phyloP scores from a whole-genome alignment of 2,113 vertebrate genomes.

The Elanus axillaris region DNA sequence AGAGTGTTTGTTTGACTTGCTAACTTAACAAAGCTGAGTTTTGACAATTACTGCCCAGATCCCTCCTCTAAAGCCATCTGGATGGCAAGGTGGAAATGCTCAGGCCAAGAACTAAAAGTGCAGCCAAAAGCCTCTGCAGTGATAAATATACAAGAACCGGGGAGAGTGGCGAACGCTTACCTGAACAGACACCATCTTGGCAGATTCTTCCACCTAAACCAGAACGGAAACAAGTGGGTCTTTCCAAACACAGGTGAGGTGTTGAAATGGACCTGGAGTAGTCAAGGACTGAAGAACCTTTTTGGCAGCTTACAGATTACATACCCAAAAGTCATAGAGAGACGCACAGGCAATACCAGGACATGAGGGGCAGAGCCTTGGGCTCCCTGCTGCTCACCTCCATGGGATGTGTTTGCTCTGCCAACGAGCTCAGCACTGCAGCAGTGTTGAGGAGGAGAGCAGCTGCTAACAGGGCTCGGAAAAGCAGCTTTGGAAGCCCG shows the following conservation, averaged over 20 bases:
- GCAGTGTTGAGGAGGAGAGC: background rate
- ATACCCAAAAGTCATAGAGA: background rate
- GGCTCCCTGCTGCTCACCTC: background rate
- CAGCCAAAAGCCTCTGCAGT: background rate
- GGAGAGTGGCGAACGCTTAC: rapidly evolving
- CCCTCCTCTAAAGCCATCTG: background rate
- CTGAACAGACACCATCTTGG: rapidly evolving
- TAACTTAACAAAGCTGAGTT: background rate
- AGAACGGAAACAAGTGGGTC: rapidly evolving
- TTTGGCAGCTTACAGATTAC: background rate
- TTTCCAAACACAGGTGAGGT: no score
- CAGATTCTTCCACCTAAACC: background rate
- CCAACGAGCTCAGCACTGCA: background rate
- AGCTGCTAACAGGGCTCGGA: background rate
- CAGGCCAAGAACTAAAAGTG: background rate
- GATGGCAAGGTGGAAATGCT: background rate
- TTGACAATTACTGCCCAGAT: background rate
- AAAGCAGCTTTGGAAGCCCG: background rate
- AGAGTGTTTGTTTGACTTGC: background rate
- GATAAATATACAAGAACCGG: background rate
- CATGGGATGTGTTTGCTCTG: background rate
- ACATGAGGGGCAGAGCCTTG: background rate
- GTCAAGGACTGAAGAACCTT: background rate
- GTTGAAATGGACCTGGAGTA: background rate
- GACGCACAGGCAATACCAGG: background rate